A percentile compares a stretch with the other conserved stretches of the same genome.
phyloP scores from a whole-genome alignment of 2,888 invertebrate species.

The Agrotis puta region DNA sequence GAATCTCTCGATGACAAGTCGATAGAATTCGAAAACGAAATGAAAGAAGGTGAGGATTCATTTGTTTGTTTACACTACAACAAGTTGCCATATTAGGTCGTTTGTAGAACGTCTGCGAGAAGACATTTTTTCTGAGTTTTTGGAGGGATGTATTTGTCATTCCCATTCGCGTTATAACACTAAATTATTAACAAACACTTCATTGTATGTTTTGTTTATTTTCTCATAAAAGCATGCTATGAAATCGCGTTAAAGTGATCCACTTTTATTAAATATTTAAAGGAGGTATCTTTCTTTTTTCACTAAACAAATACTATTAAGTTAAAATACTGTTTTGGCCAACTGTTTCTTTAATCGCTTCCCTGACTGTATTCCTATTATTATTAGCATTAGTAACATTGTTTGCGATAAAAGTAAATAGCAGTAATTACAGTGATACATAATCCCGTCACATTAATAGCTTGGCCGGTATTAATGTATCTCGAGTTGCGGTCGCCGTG shows the following conservation, averaged over 20 bases:
- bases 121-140: constrained; percentile 25
- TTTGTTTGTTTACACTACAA: constrained; percentile 33
- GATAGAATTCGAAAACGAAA: constrained; percentile 88
- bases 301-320: background rate
- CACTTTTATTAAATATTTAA: background rate
- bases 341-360: background rate
- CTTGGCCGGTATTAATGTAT: constrained; percentile 29
- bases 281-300: background rate
- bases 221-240: constrained; percentile 6
- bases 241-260: background rate
- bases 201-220: constrained; percentile 22
- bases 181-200: constrained; percentile 37
- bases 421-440: constrained; percentile 14
- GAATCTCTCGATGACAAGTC: constrained; percentile 92
- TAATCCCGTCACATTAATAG: constrained; percentile 42
- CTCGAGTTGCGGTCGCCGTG: constrained; percentile 33
- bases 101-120: constrained; percentile 22
- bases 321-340: background rate
- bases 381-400: constrained; percentile 15
- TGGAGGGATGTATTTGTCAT: constrained; percentile 33
- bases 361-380: background rate
- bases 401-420: constrained; percentile 36
- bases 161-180: constrained; percentile 28
- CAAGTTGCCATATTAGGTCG: constrained; percentile 26
- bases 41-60: constrained; percentile 87